These are phyloP conservation scores for Harpegnathos saltator DNA, from an alignment of 1,140 invertebrate species.

Conservation along the genomic window DNA sequence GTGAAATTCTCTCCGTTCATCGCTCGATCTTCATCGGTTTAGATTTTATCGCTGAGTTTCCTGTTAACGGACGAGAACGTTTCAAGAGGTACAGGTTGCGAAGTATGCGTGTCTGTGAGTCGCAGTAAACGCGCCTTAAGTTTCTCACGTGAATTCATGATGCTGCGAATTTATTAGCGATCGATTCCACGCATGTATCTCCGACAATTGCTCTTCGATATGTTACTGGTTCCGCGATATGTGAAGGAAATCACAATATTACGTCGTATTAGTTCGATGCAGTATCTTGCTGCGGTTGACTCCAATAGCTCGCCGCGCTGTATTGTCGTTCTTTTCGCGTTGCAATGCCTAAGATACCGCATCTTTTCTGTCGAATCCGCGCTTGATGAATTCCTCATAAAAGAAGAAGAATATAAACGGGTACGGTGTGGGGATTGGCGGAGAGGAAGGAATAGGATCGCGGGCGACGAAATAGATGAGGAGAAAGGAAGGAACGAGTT, in stretches of 20 bases:
- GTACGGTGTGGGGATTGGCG: conserved; percentile 8
- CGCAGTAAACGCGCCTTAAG: neutral
- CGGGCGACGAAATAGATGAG: conserved; percentile 69
- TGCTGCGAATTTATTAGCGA: neutral
- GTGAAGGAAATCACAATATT: neutral
- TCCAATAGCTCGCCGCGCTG: conserved; percentile 17
- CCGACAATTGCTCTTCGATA: neutral
- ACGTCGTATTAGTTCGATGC: neutral
- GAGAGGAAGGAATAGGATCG: conserved; percentile 60
- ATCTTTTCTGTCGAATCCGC: conserved; percentile 37
- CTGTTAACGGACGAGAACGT: conserved; percentile 10
- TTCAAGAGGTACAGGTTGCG: neutral
- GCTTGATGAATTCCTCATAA: conserved; percentile 54
- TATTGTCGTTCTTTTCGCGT: conserved; percentile 47
- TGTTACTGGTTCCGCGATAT: neutral
- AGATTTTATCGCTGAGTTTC: conserved; percentile 33
- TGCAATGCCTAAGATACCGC: conserved; percentile 28
- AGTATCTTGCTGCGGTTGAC: neutral
- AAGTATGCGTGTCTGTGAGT: neutral
- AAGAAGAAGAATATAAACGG: conserved; percentile 5
- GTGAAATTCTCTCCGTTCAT: conserved; percentile 50
- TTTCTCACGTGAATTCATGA: neutral
- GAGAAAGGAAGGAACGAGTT: conserved; percentile 44
- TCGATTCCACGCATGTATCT: neutral
- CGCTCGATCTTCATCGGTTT: conserved; percentile 33